Base-by-base conservation (phyloP, 2,113 vertebrate genomes). In the Thryonomys swinderianus region DNA sequence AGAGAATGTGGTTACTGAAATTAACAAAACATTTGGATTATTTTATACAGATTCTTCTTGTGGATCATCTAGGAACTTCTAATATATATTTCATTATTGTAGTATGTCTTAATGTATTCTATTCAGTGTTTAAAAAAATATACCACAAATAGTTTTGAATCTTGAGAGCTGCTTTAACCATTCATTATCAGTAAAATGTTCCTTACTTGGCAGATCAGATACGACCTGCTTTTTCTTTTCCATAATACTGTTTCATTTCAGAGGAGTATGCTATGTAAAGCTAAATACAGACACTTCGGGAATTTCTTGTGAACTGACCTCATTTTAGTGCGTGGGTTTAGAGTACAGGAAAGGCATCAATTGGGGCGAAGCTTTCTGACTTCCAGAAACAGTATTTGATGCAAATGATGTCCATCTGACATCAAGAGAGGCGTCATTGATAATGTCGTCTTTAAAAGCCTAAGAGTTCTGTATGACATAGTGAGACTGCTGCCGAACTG, bases 101-200 rank as follows among this genome's bases (percentile, higher is more conserved):
- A 53, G 16, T 80, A 55, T n/a, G 11, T 66, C 80, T 84, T 91
- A 57, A 32, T 80, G 1, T 23, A 21, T 25, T 74, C 67, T 78
- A 66, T 76, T 69, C 79, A 81, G 37, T 89, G 85, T 71, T 95
- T 95, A 87, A 86, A 74, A 83, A 85, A 90, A 57, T 57, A 57
- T 20, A 18, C 4, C 82, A n/a, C 71, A 94, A 83, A 85, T 42
- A 71, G 18, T 93, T n/a, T 91, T 91, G 40, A 62, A 86, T 8
- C 11, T 45, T 25, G 23, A 66, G 66, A 91, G 27, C 45, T 61
- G 30, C 14, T 91, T 84, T 76, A 42, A 69, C 73, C 40, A 91
- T 91, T 78, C 66, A 55, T 90, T 30, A 87, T 18, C 25, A 55
- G 30, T 76, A 64, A 86, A 93, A 21, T 23, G 16, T n/a, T 90